Evolutionary conservation across 2,888 invertebrate species (phyloP).

Genomic region (Nemapogon koenigi): DNA sequence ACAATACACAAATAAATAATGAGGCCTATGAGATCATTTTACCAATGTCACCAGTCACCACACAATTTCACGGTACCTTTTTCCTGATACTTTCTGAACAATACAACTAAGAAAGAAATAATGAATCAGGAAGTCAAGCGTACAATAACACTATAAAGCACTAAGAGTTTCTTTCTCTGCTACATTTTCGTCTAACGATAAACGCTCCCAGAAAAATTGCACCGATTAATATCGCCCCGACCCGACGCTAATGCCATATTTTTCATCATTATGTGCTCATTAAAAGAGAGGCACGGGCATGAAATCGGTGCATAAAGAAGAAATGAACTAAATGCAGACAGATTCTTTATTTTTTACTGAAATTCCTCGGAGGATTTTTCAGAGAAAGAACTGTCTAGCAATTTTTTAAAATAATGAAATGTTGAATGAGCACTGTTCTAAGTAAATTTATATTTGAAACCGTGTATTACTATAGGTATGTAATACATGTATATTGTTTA

Average conservation of each 20-base stretch:
- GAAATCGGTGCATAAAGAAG: constrained; percentile 28
- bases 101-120: constrained; percentile 5
- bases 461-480: too few relatives aligned
- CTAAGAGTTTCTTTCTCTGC: constrained; percentile 17
- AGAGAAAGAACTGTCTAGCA: too few relatives aligned
- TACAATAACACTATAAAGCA: constrained; percentile 24
- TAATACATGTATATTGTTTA: too few relatives aligned
- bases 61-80: background rate
- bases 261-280: constrained; percentile 56
- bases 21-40: too few relatives aligned
- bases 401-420: too few relatives aligned
- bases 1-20: too few relatives aligned
- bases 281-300: constrained; percentile 35
- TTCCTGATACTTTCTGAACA: background rate
- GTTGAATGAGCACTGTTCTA: too few relatives aligned
- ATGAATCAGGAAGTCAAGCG: constrained; percentile 8
- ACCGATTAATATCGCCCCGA: constrained; percentile 32
- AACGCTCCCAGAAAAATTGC: constrained; percentile 30
- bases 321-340: constrained; percentile 20
- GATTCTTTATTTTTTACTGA: too few relatives aligned
- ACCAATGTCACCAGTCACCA: too few relatives aligned
- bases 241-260: constrained; percentile 40
- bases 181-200: constrained; percentile 17
- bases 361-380: too few relatives aligned
- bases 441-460: too few relatives aligned